Base-by-base conservation (phyloP, 2,888 invertebrate species). In the Drosophila aldrichi region DNA sequence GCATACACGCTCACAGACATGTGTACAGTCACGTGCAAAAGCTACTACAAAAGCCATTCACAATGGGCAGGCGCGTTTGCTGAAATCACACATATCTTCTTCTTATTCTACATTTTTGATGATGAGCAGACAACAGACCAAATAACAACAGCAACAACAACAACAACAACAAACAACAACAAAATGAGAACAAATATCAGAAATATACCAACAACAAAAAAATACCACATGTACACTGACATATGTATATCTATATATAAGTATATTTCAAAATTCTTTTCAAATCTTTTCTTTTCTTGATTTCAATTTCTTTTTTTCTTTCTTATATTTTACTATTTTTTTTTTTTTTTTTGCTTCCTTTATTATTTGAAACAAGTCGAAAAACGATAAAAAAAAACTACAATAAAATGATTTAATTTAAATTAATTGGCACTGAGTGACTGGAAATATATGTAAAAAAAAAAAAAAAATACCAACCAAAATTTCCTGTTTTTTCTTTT, bases 41-140 rank as follows among this genome's bases (percentile, higher is more conserved):
- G 22, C 60, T 58, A 59, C 51, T 59, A 3, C 32, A 32, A 25
- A 22, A 48, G 41, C 32, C 57, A 49, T 51, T 59, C 55, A 32
- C 41, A 62, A 65, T 60, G 40, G 44, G 34, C 57, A 52, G 41
- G 44, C 43, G 44, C 40, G 52, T n/a, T 32, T 32, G 2, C 18
- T 49, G 32, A 18, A 18, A 18, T 49, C 32, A 34, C 34, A 49
- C n/a, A n/a, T 2, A 29, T 48, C 48, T n/a, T 29, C 48, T 9
- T 29, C 29, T 29, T n/a, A n/a, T 12, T 34, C 22, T 25, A 60
- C 3, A 25, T 12, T 29, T 46, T 46, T 65, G n/a, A 52, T 40
- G 36, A 63, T 57, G 55, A 56, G 72, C 77, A 76, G 61, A 70
- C 70, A 78, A 62, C 74, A 78, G 74, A 77, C 74, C 25, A 70